Evolutionary conservation across 2,888 invertebrate species (phyloP).

Genomic region (Erebia ligea): DNA sequence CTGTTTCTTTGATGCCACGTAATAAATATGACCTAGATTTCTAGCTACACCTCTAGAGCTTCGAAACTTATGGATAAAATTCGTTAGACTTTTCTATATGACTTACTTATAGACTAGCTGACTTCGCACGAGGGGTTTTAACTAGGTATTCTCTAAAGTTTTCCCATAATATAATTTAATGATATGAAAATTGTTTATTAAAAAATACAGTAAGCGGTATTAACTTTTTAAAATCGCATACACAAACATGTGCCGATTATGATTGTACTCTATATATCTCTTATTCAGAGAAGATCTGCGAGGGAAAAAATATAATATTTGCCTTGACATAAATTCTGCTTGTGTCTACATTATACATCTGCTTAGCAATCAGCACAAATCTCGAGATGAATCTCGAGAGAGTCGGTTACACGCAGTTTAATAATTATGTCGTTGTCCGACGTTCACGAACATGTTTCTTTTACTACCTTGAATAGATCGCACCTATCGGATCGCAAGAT

Average conservation of each 20-base stretch:
- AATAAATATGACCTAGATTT: neutral
- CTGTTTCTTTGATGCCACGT: neutral
- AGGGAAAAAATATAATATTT: neutral
- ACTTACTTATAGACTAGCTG: no score
- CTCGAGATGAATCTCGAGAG: slow-evolving; percentile 23
- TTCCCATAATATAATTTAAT: no score
- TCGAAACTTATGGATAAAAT: neutral
- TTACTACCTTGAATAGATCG: neutral
- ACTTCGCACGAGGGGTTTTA: no score
- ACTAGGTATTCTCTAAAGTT: no score
- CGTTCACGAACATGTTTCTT: neutral
- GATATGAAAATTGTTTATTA: no score
- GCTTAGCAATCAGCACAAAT: slow-evolving; percentile 10
- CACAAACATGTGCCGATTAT: no score
- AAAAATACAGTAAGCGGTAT: no score
- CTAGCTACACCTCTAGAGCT: neutral
- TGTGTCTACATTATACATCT: neutral
- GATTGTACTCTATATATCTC: no score
- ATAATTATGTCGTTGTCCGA: slow-evolving; percentile 25
- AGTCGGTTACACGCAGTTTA: slow-evolving; percentile 29
- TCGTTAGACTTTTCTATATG: no score
- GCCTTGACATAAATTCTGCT: no score
- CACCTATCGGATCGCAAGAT: no score
- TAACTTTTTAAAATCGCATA: no score
- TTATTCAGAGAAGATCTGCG: neutral